These are phyloP conservation scores for Urosaurus nigricauda DNA, from an alignment of 2,797 vertebrate genomes.

Conservation along the genomic window DNA sequence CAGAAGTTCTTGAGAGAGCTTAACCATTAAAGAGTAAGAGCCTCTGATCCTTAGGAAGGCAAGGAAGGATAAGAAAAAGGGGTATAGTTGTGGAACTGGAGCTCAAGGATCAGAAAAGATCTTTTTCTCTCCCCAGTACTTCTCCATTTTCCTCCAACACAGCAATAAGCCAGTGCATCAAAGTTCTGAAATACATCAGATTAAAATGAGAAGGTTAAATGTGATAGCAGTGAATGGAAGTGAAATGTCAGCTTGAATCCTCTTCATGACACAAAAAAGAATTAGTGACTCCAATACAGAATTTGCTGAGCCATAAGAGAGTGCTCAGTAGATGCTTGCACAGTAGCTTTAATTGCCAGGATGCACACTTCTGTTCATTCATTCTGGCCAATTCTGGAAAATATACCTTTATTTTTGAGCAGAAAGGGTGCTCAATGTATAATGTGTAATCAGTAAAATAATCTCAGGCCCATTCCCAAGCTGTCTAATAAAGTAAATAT, in stretches of 20 bases:
- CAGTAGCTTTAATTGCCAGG: not conserved
- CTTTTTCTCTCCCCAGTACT: not conserved
- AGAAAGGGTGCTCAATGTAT: not conserved
- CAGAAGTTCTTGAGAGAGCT: constrained; percentile 3
- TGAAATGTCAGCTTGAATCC: constrained; percentile 32
- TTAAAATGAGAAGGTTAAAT: constrained; percentile 55
- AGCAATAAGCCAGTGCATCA: constrained; percentile 36
- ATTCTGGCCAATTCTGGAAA: not conserved
- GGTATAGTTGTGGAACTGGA: constrained; percentile 8
- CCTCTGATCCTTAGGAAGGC: not conserved
- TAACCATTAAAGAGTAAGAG: constrained; percentile 18
- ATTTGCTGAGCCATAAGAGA: not conserved
- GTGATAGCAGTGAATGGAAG: constrained; percentile 36
- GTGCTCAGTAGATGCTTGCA: not conserved
- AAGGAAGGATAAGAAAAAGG: constrained; percentile 18
- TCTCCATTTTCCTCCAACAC: not conserved
- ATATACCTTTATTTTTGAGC: not conserved
- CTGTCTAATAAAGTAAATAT: not conserved
- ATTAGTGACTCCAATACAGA: constrained; percentile 11
- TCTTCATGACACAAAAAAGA: constrained; percentile 30
- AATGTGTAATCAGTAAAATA: not conserved
- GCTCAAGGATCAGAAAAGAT: constrained; percentile 9
- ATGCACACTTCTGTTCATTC: constrained; percentile 2
- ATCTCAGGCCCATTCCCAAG: not conserved
- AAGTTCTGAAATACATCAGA: constrained; percentile 39